Evolutionary conservation across 2,888 invertebrate species (phyloP), one percentile per base, ranked within the genome.

Genomic region (Clostera curtula): DNA sequence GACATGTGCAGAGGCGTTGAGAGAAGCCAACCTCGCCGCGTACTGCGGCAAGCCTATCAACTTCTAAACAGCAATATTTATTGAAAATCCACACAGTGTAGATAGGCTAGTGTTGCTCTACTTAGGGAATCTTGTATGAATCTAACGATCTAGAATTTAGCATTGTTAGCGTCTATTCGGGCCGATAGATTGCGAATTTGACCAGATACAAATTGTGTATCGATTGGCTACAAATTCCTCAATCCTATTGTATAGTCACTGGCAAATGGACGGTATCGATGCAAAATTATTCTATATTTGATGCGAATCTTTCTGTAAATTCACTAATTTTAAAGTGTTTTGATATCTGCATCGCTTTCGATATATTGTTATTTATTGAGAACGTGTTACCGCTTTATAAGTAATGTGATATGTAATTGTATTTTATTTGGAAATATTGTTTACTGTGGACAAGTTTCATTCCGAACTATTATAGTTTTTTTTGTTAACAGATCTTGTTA

Each of bases 21-120:
- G 98, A 67, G 99, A 99, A 86, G 99, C 99, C 15, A 96, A 97
- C 68, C 67, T 98, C 46, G 93, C 96, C 7, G 98, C 99, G 12
- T 97, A 95, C 72, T 92, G 88, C 68, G 99, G 99, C 57, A 98
- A 98, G 85, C 90, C 99, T 16, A 98, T 99, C 77, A 99, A 99
- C 86, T 98, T 97, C 74, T 93, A 91, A 60, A 35, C 27, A 37
- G 48, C 4, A 34, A 27, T 49, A 44, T 44, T 48, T 46, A 47
- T 52, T 35, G 33, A 28, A 43, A 15, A 51, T 43, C 46, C 46
- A 46, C 61, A 47, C 56, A 51, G 50, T 47, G 36, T 27, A 51
- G 43, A 42, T 55, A 43, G 47, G 47, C 43, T 41, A 41, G 36
- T 32, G 39, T 48, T 43, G 44, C 39, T 60, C 61, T 49, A 39